Evolutionary conservation across 2,888 invertebrate species (phyloP).

Genomic region (Thymelicus lineola): DNA sequence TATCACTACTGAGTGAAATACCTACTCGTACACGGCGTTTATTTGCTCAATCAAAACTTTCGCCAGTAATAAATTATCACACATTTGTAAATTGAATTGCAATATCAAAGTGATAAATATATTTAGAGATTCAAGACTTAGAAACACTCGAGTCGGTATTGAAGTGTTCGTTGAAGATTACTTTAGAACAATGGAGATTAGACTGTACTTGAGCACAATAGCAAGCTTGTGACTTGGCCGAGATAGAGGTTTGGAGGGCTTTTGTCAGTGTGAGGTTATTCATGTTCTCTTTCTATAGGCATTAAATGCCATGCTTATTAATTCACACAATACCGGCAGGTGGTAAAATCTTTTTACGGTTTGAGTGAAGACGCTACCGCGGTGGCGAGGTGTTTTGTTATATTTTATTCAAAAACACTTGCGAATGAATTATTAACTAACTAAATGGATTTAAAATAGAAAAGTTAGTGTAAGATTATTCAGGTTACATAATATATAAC

Average conservation of each 20-base stretch:
- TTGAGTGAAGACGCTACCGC: neutral
- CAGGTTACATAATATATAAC: no score
- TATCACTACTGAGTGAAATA: no score
- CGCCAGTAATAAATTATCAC: conserved; percentile 1
- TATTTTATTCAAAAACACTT: neutral
- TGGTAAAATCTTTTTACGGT: conserved; percentile 1
- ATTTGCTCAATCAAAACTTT: neutral
- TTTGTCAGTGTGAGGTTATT: conserved; percentile 14
- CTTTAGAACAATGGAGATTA: conserved; percentile 32
- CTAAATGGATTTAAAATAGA: no score
- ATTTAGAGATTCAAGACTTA: conserved; percentile 9
- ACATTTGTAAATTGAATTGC: conserved; percentile 3
- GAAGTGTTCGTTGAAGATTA: conserved; percentile 30
- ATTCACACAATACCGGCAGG: conserved; percentile 1
- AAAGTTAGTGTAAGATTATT: no score
- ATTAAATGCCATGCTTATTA: conserved; percentile 15
- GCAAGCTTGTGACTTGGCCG: conserved; percentile 19
- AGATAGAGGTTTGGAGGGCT: conserved; percentile 32
- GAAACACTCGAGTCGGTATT: conserved; percentile 26
- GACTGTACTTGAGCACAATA: conserved; percentile 33
- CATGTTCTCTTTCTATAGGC: conserved; percentile 22
- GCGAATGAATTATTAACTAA: no score
- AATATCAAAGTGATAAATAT: conserved; percentile 5
- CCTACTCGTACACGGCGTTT: neutral
- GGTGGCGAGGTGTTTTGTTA: neutral